Conservation (phyloP, 2,113 vertebrate species). For the Okapia johnstoni region DNA sequence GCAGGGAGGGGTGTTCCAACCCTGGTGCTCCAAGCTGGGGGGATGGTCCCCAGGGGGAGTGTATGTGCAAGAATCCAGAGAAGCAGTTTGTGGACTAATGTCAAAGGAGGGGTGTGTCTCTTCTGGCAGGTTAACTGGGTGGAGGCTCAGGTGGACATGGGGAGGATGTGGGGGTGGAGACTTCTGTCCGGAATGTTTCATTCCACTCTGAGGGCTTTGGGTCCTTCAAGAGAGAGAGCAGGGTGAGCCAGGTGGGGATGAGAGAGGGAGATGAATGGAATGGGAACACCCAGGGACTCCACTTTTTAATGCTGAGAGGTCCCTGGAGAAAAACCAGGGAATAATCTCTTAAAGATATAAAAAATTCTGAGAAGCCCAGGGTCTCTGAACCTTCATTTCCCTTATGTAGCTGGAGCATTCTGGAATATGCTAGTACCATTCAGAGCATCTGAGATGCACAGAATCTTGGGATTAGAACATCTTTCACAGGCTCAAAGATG, state of each 20-base stretch:
- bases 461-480: neutral
- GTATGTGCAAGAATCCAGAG: neutral
- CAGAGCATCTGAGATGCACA: neutral
- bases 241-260: neutral
- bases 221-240: neutral
- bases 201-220: neutral
- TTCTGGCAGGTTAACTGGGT: neutral
- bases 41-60: neutral
- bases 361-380: neutral
- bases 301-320: neutral
- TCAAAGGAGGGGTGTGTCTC: neutral
- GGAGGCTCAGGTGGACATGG: neutral
- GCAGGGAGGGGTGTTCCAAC: neutral
- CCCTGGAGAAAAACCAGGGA: neutral
- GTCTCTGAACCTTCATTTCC: neutral
- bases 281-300: neutral
- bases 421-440: neutral
- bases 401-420: neutral
- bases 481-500: neutral
- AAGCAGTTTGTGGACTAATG: neutral
- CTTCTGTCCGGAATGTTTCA: neutral
- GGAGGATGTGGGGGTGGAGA: rapidly evolving
- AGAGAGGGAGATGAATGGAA: neutral
- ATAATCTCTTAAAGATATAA: neutral
- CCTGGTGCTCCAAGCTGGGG: neutral